phyloP scores from a whole-genome alignment of 2,797 vertebrate species.

The Florisuga fusca region DNA sequence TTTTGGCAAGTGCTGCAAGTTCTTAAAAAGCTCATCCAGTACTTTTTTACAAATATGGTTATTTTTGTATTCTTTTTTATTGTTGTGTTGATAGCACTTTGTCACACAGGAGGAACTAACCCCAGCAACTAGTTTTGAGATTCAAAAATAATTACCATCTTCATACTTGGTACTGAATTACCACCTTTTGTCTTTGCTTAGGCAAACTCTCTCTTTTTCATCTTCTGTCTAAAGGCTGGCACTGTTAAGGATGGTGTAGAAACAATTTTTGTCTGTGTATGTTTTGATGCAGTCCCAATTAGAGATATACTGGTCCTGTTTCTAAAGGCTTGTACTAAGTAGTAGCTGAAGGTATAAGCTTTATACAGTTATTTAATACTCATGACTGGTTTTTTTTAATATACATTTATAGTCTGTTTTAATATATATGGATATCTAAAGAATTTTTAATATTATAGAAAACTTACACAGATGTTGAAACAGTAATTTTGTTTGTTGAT shows the following conservation, averaged over 20 bases:
- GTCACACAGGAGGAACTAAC: background rate
- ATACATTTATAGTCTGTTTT: background rate
- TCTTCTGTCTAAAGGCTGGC: background rate
- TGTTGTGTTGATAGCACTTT: background rate
- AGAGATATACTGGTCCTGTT: background rate
- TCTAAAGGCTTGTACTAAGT: background rate
- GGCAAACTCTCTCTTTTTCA: background rate
- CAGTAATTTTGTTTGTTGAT: background rate
- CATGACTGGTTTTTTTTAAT: background rate
- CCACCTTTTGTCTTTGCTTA: background rate
- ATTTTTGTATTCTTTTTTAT: background rate
- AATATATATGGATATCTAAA: background rate
- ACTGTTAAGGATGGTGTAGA: background rate
- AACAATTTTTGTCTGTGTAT: background rate
- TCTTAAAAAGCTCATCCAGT: background rate
- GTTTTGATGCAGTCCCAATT: background rate
- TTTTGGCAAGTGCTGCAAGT: background rate
- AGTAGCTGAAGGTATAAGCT: background rate
- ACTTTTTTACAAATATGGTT: background rate
- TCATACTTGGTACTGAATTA: background rate
- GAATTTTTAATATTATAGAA: background rate
- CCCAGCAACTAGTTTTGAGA: background rate
- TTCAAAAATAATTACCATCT: background rate
- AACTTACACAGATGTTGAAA: background rate
- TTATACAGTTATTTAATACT: background rate